Percentiles rank a stretch among this genome's conserved stretches.
phyloP scores from a whole-genome alignment of 2,797 vertebrate genomes.

The Spheniscus humboldti region DNA sequence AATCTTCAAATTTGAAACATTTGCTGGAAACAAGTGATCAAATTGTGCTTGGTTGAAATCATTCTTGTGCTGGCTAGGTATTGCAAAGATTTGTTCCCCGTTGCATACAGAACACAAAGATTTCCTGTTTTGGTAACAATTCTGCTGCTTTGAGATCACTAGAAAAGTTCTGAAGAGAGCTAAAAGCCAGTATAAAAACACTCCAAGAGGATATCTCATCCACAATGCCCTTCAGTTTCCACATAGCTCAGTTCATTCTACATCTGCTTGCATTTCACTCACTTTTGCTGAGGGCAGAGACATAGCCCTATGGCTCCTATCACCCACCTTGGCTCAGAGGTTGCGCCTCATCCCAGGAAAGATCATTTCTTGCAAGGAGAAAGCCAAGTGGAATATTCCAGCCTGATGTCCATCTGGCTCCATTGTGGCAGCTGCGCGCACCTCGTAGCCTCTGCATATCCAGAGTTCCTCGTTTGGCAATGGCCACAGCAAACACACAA shows the following conservation, averaged over 20 bases:
- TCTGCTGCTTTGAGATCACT: background rate
- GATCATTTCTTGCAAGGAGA: constrained; percentile 83
- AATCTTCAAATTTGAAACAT: background rate
- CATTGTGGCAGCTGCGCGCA: constrained; percentile 85
- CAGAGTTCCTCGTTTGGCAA: constrained; percentile 79
- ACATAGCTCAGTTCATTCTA: background rate
- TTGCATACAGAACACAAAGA: background rate
- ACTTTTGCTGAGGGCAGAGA: background rate
- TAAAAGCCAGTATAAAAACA: background rate
- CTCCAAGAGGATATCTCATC: background rate
- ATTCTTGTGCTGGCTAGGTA: background rate
- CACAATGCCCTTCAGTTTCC: background rate
- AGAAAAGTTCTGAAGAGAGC: background rate
- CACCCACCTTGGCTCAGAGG: constrained; percentile 84
- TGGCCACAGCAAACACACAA: constrained; percentile 85
- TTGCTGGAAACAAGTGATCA: background rate
- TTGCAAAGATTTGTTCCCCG: background rate
- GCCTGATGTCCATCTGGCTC: constrained; percentile 85
- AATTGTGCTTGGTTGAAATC: background rate
- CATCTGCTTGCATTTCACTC: background rate
- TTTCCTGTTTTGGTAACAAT: background rate
- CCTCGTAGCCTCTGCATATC: constrained; percentile 79
- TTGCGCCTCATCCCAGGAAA: constrained; percentile 83
- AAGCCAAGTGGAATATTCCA: constrained; percentile 91
- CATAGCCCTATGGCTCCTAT: background rate